Conservation (phyloP, 2,797 vertebrate species). For the Chiloscyllium punctatum region DNA sequence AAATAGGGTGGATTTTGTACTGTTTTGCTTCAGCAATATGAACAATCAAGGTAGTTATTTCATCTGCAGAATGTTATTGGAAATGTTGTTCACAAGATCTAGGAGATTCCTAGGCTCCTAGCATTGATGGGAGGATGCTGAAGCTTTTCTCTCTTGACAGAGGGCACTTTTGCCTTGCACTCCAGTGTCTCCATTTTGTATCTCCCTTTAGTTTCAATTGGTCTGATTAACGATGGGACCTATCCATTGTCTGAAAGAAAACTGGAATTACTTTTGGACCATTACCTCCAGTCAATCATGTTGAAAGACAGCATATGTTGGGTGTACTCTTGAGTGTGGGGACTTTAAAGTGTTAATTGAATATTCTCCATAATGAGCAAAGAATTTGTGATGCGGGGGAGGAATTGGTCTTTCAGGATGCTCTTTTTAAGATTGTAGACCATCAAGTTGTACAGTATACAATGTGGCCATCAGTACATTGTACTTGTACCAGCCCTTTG, state of each 20-base stretch:
- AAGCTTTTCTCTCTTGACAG: not conserved
- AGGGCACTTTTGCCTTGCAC: not conserved
- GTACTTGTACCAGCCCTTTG: not conserved
- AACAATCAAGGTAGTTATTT: not conserved
- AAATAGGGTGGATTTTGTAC: not conserved
- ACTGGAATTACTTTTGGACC: slow-evolving; percentile 4
- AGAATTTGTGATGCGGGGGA: not conserved
- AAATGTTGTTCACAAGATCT: not conserved
- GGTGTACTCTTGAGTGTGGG: not conserved
- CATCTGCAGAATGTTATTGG: not conserved
- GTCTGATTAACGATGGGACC: not conserved
- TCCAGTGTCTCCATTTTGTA: not conserved
- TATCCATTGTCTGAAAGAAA: not conserved
- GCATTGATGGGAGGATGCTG: not conserved
- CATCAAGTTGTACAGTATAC: not conserved
- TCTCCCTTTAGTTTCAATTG: not conserved
- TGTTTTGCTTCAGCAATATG: not conserved
- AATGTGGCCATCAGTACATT: not conserved
- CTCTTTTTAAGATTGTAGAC: not conserved
- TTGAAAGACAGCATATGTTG: slow-evolving; percentile 1
- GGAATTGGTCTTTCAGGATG: not conserved
- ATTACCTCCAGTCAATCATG: not conserved
- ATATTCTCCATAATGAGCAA: not conserved
- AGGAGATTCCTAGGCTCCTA: no score
- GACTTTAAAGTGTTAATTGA: not conserved